Evolutionary conservation across 2,888 invertebrate species (phyloP).

Genomic region (Diadegma fenestrale): DNA sequence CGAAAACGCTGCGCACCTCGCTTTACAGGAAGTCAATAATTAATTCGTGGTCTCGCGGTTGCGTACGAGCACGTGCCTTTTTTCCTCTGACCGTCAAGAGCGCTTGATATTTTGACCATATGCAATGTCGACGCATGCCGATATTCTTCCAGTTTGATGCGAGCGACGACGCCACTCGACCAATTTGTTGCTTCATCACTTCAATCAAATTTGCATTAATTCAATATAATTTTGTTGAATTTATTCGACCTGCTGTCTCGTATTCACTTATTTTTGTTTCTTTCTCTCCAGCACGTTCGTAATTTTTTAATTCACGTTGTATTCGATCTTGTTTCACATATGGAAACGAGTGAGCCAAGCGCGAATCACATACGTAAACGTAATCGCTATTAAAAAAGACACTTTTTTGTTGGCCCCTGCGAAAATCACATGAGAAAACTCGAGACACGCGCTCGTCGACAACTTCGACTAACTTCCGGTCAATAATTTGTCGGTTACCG

Average conservation of each 20-base stretch:
- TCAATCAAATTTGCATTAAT: conserved; percentile 25
- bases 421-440: conserved; percentile 53
- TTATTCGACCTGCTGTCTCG: not conserved
- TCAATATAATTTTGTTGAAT: not conserved
- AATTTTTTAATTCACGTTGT: conserved; percentile 5
- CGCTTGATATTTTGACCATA: conserved; percentile 30
- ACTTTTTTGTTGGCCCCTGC: not conserved
- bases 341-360: not conserved
- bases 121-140: conserved; percentile 71
- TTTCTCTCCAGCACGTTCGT: not conserved
- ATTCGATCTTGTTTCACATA: conserved; percentile 13
- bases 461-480: conserved; percentile 56
- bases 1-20: conserved; percentile 13
- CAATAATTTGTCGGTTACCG: conserved; percentile 42
- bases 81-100: conserved; percentile 54
- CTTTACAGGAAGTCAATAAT: conserved; percentile 62
- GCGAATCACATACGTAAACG: not conserved
- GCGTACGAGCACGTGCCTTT: conserved; percentile 78
- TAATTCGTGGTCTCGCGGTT: conserved; percentile 76
- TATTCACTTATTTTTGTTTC: not conserved
- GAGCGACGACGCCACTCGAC: conserved; percentile 53
- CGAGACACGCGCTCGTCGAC: conserved; percentile 53
- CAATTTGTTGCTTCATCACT: conserved; percentile 15
- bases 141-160: conserved; percentile 72
- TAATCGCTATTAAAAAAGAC: not conserved